A percentile compares a stretch with the other conserved stretches of the same genome.
phyloP scores from a whole-genome alignment of 2,113 vertebrate genomes.

The Dasyurus viverrinus region DNA sequence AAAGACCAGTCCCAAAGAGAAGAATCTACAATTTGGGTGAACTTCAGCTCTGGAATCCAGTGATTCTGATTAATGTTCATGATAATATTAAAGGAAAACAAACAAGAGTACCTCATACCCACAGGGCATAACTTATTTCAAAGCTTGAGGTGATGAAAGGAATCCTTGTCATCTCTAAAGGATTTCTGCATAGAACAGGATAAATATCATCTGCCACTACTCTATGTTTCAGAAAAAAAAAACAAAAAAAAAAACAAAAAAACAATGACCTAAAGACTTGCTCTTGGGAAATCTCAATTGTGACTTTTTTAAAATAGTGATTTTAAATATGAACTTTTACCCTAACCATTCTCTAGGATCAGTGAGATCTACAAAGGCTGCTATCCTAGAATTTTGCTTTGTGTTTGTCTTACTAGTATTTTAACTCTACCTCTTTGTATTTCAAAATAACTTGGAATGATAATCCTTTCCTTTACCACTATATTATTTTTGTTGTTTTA shows the following conservation, averaged over 20 bases:
- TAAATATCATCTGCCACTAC: conserved; percentile 14
- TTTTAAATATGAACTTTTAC: background rate
- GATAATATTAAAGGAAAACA: background rate
- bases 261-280: background rate
- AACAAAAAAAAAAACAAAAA: too few relatives aligned
- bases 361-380: background rate
- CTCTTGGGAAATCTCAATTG: background rate
- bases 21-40: too few relatives aligned
- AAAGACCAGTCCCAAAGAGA: too few relatives aligned
- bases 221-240: background rate
- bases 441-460: conserved; percentile 47
- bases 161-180: background rate
- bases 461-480: conserved; percentile 21
- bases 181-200: background rate
- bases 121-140: conserved; percentile 7
- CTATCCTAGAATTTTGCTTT: conserved; percentile 17
- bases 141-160: conserved; percentile 33
- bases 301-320: background rate
- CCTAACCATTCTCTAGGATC: background rate
- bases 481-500: too few relatives aligned
- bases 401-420: background rate
- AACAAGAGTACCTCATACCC: background rate
- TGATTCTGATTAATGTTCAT: background rate
- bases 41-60: background rate
- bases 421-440: background rate